phyloP scores from a whole-genome alignment of 1,140 invertebrate genomes.

The Hyphantria cunea region DNA sequence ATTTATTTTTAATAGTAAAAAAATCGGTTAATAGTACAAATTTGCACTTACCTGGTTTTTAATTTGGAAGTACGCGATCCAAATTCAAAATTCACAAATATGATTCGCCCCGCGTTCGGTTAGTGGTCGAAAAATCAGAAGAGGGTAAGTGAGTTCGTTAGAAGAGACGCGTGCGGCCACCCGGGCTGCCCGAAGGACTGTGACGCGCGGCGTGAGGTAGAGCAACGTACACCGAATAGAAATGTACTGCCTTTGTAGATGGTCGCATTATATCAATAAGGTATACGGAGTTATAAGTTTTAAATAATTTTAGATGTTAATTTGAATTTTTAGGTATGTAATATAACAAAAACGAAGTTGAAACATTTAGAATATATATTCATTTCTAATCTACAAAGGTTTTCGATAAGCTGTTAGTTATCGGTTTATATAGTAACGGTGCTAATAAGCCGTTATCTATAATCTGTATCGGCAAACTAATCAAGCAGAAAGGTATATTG shows the following conservation, averaged over 20 bases:
- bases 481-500: no score
- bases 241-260: background rate
- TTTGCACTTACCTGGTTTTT: conserved; percentile 27
- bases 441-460: no score
- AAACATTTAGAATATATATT: no score
- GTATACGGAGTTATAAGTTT: conserved; percentile 19
- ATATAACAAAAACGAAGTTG: no score
- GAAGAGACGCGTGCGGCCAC: conserved; percentile 11
- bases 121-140: conserved; percentile 7
- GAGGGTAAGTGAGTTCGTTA: conserved; percentile 3
- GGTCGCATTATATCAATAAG: conserved; percentile 20
- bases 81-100: conserved; percentile 34
- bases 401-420: no score
- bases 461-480: no score
- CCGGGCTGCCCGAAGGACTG: conserved; percentile 15
- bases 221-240: conserved; percentile 4
- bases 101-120: conserved; percentile 15
- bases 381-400: no score
- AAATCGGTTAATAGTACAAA: background rate
- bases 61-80: conserved; percentile 7
- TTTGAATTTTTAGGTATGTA: conserved; percentile 1
- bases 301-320: conserved; percentile 3
- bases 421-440: no score
- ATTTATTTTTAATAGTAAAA: background rate
- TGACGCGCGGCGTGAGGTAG: conserved; percentile 14